phyloP scores from a whole-genome alignment of 2,797 vertebrate species.

The Poeciliopsis presidionis region DNA sequence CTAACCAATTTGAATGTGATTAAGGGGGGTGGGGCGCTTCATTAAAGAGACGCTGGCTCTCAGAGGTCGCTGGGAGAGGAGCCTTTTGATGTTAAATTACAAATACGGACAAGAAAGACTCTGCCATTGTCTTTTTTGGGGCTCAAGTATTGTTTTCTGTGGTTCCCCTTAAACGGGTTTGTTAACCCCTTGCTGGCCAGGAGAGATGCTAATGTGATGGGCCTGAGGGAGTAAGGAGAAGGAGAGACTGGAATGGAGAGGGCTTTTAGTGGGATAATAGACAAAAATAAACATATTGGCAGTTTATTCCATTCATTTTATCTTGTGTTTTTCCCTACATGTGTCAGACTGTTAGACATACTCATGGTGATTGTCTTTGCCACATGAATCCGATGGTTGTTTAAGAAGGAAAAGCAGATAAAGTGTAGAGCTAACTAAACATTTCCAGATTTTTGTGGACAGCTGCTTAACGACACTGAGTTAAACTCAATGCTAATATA shows the following conservation, averaged over 20 bases:
- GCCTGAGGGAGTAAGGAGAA: conserved; percentile 54
- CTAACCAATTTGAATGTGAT: conserved; percentile 99
- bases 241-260: conserved; percentile 65
- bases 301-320: conserved; percentile 73
- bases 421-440: conserved; percentile 62
- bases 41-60: conserved; percentile 85
- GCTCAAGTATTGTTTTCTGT: conserved; percentile 83
- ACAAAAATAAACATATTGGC: conserved; percentile 76
- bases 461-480: conserved; percentile 24
- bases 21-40: conserved; percentile 91
- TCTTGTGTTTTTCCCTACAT: conserved; percentile 63
- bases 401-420: conserved; percentile 48
- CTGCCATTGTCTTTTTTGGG: conserved; percentile 84
- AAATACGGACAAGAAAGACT: conserved; percentile 83
- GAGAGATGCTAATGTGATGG: conserved; percentile 76
- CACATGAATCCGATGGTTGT: conserved; percentile 47
- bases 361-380: conserved; percentile 59
- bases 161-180: conserved; percentile 83
- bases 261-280: conserved; percentile 78
- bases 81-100: conserved; percentile 91
- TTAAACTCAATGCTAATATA: conserved; percentile 26
- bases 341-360: conserved; percentile 52
- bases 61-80: conserved; percentile 85
- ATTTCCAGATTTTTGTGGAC: conserved; percentile 32
- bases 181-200: conserved; percentile 80